Evolutionary conservation across 1,140 invertebrate genomes (phyloP).

Genomic region (Colletes gigas): DNA sequence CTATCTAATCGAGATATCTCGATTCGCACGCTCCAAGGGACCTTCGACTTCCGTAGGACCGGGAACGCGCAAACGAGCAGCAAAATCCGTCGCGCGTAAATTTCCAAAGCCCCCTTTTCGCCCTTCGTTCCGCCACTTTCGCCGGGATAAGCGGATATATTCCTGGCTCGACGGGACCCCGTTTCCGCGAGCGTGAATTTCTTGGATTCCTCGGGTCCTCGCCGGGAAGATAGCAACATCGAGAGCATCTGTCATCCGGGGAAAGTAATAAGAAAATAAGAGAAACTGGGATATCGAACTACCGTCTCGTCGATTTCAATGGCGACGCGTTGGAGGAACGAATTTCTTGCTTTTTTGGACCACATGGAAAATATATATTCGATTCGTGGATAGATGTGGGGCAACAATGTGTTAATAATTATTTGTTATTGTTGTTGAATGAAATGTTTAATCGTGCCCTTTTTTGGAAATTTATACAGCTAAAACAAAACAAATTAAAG

Average conservation of each 20-base stretch:
- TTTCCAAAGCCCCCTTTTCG: slow-evolving; percentile 36
- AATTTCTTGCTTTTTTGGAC: too few species aligned
- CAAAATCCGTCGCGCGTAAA: slow-evolving; percentile 65
- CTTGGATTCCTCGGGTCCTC: slow-evolving; percentile 27
- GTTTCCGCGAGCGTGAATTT: slow-evolving; percentile 50
- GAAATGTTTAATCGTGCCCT: too few species aligned
- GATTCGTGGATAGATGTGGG: too few species aligned
- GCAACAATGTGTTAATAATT: too few species aligned
- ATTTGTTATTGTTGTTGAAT: too few species aligned
- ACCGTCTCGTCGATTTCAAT: neutral
- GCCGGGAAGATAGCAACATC: neutral
- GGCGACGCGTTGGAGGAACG: neutral
- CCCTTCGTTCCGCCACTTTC: slow-evolving; percentile 20
- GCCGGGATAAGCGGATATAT: slow-evolving; percentile 37
- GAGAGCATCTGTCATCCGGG: slow-evolving; percentile 8
- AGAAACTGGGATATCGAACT: neutral
- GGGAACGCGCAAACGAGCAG: slow-evolving; percentile 53
- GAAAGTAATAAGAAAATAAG: neutral
- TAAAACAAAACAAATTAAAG: too few species aligned
- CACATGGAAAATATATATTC: too few species aligned
- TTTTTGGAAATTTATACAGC: too few species aligned
- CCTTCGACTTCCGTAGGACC: slow-evolving; percentile 53
- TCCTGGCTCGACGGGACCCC: slow-evolving; percentile 8
- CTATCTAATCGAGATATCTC: slow-evolving; percentile 62
- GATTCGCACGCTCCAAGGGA: slow-evolving; percentile 57